A percentile compares a stretch with the other conserved stretches of the same genome.
Conservation (phyloP, 2,113 vertebrate genomes). For the Pseudorectes ferrugineus region DNA sequence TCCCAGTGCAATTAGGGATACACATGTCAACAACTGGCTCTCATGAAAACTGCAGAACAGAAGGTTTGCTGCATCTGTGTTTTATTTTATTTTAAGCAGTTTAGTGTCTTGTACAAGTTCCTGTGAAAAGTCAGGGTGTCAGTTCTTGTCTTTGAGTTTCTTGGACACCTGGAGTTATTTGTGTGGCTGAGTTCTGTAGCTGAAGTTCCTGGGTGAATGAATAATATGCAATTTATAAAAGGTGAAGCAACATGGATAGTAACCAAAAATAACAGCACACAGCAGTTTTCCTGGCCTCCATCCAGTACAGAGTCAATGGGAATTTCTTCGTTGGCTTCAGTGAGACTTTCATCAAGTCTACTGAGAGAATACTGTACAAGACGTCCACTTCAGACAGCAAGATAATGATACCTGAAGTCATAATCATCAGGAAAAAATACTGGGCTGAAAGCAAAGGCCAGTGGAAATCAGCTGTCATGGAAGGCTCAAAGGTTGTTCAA, state of each 20-base stretch:
- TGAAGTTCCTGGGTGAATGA: constrained; percentile 17
- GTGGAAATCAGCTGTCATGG: neutral
- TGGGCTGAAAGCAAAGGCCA: neutral
- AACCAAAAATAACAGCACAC: neutral
- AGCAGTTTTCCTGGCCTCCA: neutral
- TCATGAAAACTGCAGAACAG: constrained; percentile 5
- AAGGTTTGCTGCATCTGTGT: neutral
- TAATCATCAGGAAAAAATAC: neutral
- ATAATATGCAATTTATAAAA: constrained; percentile 6
- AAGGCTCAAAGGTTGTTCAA: neutral
- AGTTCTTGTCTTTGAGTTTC: neutral
- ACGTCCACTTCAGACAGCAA: neutral
- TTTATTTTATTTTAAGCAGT: neutral
- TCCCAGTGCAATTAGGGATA: constrained; percentile 18
- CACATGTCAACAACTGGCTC: neutral
- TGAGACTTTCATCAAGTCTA: neutral
- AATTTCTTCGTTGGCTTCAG: neutral
- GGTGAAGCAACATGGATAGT: neutral
- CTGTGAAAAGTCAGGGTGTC: neutral
- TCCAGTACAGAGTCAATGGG: neutral
- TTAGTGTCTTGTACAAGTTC: neutral
- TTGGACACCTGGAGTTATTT: neutral
- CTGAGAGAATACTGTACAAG: neutral
- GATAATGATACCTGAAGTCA: neutral
- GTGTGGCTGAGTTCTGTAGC: neutral